These are phyloP conservation scores for Atethmia centrago DNA, from an alignment of 2,888 invertebrate genomes.

Conservation along the genomic window DNA sequence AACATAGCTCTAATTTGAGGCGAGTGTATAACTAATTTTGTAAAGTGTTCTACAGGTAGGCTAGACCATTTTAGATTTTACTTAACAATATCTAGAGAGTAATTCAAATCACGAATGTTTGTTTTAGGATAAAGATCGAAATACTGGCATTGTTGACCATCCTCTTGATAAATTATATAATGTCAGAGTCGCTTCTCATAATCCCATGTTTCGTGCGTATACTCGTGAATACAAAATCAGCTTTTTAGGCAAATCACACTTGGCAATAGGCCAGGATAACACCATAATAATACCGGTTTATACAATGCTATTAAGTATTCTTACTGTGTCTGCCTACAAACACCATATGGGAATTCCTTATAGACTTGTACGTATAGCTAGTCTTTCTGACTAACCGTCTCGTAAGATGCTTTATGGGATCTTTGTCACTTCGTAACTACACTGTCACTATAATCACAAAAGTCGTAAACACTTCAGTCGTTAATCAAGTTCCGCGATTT, in stretches of 20 bases:
- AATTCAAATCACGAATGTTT: neutral
- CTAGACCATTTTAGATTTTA: neutral
- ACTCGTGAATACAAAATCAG: constrained; percentile 38
- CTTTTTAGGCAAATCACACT: constrained; percentile 26
- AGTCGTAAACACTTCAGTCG: constrained; percentile 14
- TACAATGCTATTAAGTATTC: constrained; percentile 30
- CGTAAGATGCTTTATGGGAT: neutral
- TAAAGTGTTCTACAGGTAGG: constrained; percentile 7
- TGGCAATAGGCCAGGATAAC: constrained; percentile 46
- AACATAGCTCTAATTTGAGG: constrained; percentile 15
- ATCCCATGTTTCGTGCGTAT: constrained; percentile 9
- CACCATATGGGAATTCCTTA: constrained; percentile 3
- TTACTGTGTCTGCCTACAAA: constrained; percentile 10
- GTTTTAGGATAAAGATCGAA: neutral
- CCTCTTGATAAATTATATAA: constrained; percentile 23
- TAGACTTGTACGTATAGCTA: neutral
- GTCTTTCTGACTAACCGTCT: neutral
- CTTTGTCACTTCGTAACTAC: neutral
- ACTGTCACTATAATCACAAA: neutral
- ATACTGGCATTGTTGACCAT: constrained; percentile 8
- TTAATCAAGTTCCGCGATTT: constrained; percentile 30
- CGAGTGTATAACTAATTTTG: constrained; percentile 25
- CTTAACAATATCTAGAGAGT: constrained; percentile 1
- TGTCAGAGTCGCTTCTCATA: neutral
- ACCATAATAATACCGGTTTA: constrained; percentile 22